Percentiles rank a stretch among this genome's conserved stretches.
Evolutionary conservation across 1,140 invertebrate species (phyloP).

Genomic region (Carposina sasakii): DNA sequence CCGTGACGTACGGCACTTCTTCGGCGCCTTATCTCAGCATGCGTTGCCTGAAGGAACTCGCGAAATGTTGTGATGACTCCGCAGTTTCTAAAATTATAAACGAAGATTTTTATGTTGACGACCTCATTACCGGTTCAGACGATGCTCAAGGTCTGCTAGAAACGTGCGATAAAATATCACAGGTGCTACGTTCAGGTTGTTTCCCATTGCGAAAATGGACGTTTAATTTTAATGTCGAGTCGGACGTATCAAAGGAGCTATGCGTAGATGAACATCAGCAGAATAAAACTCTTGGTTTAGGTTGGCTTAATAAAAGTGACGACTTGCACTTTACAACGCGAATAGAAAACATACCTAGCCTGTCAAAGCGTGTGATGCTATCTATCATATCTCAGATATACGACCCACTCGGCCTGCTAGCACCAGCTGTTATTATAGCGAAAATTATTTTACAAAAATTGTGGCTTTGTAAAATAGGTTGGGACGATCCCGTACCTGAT

Average conservation of each 20-base stretch:
- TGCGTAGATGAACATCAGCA: neutral
- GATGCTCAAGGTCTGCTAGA: neutral
- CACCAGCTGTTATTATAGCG: slow-evolving; percentile 1
- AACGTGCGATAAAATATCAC: neutral
- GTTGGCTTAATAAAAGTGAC: neutral
- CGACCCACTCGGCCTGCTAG: neutral
- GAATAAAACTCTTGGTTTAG: slow-evolving; percentile 7
- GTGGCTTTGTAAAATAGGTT: slow-evolving; percentile 5
- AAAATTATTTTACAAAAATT: slow-evolving; percentile 10
- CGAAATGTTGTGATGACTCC: slow-evolving; percentile 16
- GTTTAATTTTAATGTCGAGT: neutral
- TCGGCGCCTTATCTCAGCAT: slow-evolving; percentile 39
- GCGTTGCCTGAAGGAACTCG: slow-evolving; percentile 35
- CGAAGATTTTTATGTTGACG: slow-evolving; percentile 6
- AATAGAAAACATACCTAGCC: neutral
- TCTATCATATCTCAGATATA: slow-evolving; percentile 1
- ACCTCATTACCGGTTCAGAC: neutral
- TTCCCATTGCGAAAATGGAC: slow-evolving; percentile 7
- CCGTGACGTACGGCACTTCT: slow-evolving; percentile 35
- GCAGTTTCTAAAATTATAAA: neutral
- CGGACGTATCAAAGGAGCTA: neutral
- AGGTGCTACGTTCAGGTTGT: neutral
- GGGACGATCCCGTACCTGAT: neutral
- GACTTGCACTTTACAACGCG: slow-evolving; percentile 2
- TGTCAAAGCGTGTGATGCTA: neutral